Evolutionary conservation across 2,797 vertebrate genomes (phyloP), one percentile per base, ranked within the genome.

Genomic region (Gobio occitaniae): DNA sequence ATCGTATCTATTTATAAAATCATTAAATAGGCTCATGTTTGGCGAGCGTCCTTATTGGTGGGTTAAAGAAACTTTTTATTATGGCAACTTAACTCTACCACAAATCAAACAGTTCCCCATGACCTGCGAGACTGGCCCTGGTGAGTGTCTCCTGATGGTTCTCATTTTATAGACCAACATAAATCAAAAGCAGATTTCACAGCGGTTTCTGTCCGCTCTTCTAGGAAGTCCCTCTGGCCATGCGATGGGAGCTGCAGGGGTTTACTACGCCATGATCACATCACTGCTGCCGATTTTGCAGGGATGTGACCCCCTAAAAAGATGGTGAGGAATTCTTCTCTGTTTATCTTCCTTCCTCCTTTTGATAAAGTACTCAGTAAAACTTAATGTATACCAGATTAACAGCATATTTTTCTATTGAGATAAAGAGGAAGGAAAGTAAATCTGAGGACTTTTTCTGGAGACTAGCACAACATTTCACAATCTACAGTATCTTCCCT

Each of bases 21-120:
- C 21, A 44, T 13, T 81, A 44, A 66, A 69, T 66, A 97, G 96
- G 96, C 93, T 97, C 76, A 93, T 97, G 25, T 97, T 96, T 87
- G 96, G 96, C 21, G 95, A 97, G 84, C 95, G 96, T 15, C 96
- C 96, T 0, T 97, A 97, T 89, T 97, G 96, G 96, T 97, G 96
- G 96, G 95, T 97, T 68, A 93, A 94, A 0, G 96, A 97, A 91
- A 96, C 95, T 0, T 87, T 92, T 78, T 96, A 95, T 90, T 97
- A 97, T 65, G 83, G 88, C 63, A 96, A 96, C 80, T 75, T 3
- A 17, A 93, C 96, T 0, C 86, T 86, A 6, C 96, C 96, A 0
- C 82, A 85, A 76, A 95, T 97, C 86, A 94, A 95, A 87, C 96
- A 97, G 91, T 97, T 96, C 89, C 96, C 96, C 0, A 93, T 96